Conservation (phyloP, 1,140 invertebrate genomes). For the Ylistrum balloti region DNA sequence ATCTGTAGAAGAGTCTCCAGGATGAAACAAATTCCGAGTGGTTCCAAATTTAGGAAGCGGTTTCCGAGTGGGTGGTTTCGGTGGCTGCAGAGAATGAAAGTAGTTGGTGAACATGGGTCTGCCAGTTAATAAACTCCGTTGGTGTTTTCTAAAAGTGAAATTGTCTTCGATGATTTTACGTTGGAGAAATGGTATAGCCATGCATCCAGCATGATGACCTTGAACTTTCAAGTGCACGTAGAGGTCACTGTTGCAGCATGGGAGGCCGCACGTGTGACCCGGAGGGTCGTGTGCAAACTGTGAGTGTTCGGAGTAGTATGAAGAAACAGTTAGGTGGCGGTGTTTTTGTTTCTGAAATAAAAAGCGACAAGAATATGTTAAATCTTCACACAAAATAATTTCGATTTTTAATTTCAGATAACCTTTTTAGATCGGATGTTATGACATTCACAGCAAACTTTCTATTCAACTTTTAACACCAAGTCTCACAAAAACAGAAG, state of each 20-base stretch:
- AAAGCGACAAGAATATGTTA: no score
- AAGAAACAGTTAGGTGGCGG: not conserved
- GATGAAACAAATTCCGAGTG: not conserved
- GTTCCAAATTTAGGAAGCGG: conserved; percentile 64
- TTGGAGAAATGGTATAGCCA: conserved; percentile 56
- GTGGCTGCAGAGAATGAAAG: conserved; percentile 67
- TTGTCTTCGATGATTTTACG: conserved; percentile 65
- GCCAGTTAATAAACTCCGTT: conserved; percentile 56
- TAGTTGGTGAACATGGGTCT: conserved; percentile 64
- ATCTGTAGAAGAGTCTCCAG: not conserved
- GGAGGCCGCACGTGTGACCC: conserved; percentile 77
- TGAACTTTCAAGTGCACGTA: conserved; percentile 58
- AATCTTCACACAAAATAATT: no score
- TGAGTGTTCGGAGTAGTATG: conserved; percentile 66
- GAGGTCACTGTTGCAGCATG: conserved; percentile 75
- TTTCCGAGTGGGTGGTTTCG: conserved; percentile 45
- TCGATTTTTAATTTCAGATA: no score
- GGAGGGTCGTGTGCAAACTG: conserved; percentile 76
- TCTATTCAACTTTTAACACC: no score
- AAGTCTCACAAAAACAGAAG: no score
- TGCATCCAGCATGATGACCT: conserved; percentile 65
- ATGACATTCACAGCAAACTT: no score
- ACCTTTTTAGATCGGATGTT: no score
- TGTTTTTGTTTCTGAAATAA: not conserved
- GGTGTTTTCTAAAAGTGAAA: conserved; percentile 68